These are phyloP conservation scores for Prunella strophiata DNA, from an alignment of 2,797 vertebrate species.

Conservation along the genomic window DNA sequence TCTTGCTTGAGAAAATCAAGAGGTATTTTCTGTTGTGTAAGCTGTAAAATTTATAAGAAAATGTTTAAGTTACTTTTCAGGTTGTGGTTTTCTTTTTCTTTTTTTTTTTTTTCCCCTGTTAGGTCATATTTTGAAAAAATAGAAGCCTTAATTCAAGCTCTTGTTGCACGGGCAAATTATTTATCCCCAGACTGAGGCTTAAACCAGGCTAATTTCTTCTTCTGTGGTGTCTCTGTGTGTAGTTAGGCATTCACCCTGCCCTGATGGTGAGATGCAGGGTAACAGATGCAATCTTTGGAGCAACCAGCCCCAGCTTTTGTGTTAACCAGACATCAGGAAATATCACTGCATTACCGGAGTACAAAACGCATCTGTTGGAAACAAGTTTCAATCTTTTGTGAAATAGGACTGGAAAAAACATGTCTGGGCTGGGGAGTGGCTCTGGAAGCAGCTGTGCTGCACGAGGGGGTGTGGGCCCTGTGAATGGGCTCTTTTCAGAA, in stretches of 20 bases:
- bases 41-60: neutral
- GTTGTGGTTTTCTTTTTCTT: neutral
- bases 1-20: neutral
- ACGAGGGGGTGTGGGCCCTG: fast-evolving
- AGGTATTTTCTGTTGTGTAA: neutral
- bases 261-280: constrained; percentile 4
- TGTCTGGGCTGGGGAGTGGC: neutral
- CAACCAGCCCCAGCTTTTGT: constrained; percentile 31
- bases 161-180: neutral
- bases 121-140: neutral
- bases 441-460: neutral
- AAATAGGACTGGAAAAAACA: neutral
- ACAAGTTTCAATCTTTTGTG: constrained; percentile 19
- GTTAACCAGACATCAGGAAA: constrained; percentile 38
- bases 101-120: fast-evolving
- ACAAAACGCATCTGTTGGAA: constrained; percentile 36
- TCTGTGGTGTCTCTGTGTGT: neutral
- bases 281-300: constrained; percentile 52
- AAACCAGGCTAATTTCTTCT: neutral
- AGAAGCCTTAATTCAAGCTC: neutral
- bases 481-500: neutral
- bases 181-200: neutral
- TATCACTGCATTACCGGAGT: neutral
- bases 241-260: neutral
- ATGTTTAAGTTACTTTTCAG: neutral